Conservation (phyloP, 2,888 invertebrate species). For the Teleiodes luculella region DNA sequence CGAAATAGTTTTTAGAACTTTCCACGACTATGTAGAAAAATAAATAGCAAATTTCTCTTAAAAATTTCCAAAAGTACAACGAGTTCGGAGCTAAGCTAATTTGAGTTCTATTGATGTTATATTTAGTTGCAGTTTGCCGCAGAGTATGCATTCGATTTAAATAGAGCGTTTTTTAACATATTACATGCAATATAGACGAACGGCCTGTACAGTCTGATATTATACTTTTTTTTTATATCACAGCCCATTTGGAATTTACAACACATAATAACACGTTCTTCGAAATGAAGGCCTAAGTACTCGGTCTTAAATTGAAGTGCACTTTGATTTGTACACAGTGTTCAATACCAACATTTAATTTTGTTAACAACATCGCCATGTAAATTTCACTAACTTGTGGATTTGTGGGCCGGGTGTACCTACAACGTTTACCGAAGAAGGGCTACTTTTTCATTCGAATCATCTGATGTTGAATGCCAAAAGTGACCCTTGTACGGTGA, state of each 20-base stretch:
- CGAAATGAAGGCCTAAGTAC: slow-evolving; percentile 69
- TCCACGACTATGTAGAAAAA: slow-evolving; percentile 48
- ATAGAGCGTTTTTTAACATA: slow-evolving; percentile 54
- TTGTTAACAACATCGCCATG: slow-evolving; percentile 58
- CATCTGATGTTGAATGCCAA: too few species aligned
- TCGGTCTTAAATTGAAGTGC: slow-evolving; percentile 70
- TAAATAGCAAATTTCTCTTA: slow-evolving; percentile 42
- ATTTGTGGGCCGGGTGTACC: slow-evolving; percentile 50
- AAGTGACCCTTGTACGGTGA: slow-evolving; percentile 18
- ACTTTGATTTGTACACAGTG: slow-evolving; percentile 78
- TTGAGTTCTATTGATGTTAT: neutral
- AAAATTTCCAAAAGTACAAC: slow-evolving; percentile 39
- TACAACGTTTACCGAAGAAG: slow-evolving; percentile 9
- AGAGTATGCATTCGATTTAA: slow-evolving; percentile 9
- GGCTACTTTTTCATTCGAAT: too few species aligned
- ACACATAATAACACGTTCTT: slow-evolving; percentile 73
- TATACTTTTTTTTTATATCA: slow-evolving; percentile 81
- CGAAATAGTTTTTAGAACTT: slow-evolving; percentile 39
- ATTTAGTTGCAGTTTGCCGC: neutral
- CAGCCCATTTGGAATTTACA: slow-evolving; percentile 89
- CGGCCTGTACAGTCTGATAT: slow-evolving; percentile 84
- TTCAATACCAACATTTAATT: slow-evolving; percentile 69
- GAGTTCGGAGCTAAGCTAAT: slow-evolving; percentile 20
- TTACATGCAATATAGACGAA: slow-evolving; percentile 72
- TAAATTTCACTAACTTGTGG: slow-evolving; percentile 48